phyloP scores from a whole-genome alignment of 2,888 invertebrate genomes.

The Caenorhabditis plicata region DNA sequence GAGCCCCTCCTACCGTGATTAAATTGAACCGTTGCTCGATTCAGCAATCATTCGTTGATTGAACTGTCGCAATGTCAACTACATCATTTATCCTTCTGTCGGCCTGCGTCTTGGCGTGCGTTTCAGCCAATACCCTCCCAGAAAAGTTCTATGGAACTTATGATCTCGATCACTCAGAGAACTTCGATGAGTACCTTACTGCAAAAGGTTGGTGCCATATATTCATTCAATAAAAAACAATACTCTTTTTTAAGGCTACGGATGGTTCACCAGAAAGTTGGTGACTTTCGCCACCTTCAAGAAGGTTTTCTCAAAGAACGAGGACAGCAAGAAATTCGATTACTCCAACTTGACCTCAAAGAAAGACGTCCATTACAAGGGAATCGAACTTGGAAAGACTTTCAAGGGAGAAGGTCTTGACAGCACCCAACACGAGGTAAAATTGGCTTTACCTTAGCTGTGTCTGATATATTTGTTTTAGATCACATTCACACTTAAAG shows the following conservation, averaged over 20 bases:
- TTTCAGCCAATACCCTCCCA: slow-evolving; percentile 33
- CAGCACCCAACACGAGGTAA: slow-evolving; percentile 56
- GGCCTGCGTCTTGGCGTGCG: slow-evolving; percentile 15
- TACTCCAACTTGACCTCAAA: slow-evolving; percentile 58
- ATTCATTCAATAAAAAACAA: background rate
- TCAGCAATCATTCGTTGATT: slow-evolving; percentile 22
- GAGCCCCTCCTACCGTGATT: too few relatives aligned
- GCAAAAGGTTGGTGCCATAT: slow-evolving; percentile 38
- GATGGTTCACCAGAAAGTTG: slow-evolving; percentile 56
- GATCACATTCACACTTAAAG: slow-evolving; percentile 49
- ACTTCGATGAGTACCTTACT: slow-evolving; percentile 55
- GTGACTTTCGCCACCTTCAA: slow-evolving; percentile 54
- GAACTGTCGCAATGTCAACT: slow-evolving; percentile 17
- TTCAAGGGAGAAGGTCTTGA: slow-evolving; percentile 62
- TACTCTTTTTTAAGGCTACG: slow-evolving; percentile 38
- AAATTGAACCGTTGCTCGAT: too few relatives aligned
- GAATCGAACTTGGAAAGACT: slow-evolving; percentile 50
- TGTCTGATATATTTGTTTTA: slow-evolving; percentile 26
- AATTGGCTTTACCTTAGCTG: too few relatives aligned
- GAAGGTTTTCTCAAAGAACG: slow-evolving; percentile 46
- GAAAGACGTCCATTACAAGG: slow-evolving; percentile 59
- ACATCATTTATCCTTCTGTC: slow-evolving; percentile 27
- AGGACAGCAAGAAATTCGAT: slow-evolving; percentile 30
- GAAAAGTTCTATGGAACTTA: slow-evolving; percentile 54
- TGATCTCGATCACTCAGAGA: slow-evolving; percentile 52